Conservation (phyloP, 2,888 invertebrate species). For the Ctenicera cuprea region DNA sequence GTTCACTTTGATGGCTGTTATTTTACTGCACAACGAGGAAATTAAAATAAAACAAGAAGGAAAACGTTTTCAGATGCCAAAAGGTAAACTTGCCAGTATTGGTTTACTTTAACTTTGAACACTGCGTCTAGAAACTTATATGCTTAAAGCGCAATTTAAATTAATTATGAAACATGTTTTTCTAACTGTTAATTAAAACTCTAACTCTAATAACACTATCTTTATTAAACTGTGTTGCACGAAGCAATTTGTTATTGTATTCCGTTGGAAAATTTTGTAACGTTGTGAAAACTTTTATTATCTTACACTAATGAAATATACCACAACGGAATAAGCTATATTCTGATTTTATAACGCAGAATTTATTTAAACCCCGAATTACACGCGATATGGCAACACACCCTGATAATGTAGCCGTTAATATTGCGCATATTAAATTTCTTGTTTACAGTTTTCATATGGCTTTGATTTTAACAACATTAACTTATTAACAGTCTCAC, state of each 20-base stretch:
- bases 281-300: constrained; percentile 41
- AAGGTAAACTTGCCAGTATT: neutral
- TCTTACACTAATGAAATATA: constrained; percentile 37
- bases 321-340: constrained; percentile 26
- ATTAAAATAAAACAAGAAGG: constrained; percentile 11
- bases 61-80: constrained; percentile 4
- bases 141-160: constrained; percentile 8
- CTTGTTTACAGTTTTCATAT: constrained; percentile 24
- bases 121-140: neutral
- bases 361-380: constrained; percentile 29
- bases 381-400: constrained; percentile 22
- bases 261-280: constrained; percentile 31
- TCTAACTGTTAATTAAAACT: constrained; percentile 40
- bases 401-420: constrained; percentile 22
- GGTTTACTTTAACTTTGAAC: neutral
- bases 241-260: constrained; percentile 33
- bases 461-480: constrained; percentile 3
- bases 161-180: constrained; percentile 42
- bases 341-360: constrained; percentile 23
- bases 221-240: constrained; percentile 33
- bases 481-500: neutral
- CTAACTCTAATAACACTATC: constrained; percentile 36
- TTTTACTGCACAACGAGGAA: constrained; percentile 18
- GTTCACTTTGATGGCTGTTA: constrained; percentile 18
- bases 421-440: constrained; percentile 25